Conservation (phyloP, 2,888 invertebrate genomes). For the Gonocerus acuteangulatus region DNA sequence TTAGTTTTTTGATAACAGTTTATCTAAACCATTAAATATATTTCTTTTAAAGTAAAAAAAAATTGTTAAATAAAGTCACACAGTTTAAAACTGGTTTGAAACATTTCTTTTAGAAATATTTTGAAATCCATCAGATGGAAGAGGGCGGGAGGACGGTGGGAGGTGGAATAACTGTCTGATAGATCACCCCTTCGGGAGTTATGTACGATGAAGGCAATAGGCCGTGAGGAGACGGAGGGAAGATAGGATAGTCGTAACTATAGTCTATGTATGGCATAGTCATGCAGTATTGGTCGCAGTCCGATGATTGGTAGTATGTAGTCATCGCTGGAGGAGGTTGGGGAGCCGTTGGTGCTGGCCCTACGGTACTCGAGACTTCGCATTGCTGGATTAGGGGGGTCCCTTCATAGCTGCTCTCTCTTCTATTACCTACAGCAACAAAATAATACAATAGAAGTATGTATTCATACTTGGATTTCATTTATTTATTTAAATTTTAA, state of each 20-base stretch:
- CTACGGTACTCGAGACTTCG: constrained; percentile 33
- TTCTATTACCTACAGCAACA: neutral
- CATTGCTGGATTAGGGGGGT: constrained; percentile 32
- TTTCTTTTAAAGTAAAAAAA: too few relatives aligned
- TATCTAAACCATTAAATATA: too few relatives aligned
- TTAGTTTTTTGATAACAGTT: too few relatives aligned
- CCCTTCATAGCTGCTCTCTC: constrained; percentile 21
- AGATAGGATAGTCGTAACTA: constrained; percentile 17
- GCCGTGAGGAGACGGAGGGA: constrained; percentile 6
- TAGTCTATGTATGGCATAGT: constrained; percentile 30
- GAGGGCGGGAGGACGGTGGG: neutral
- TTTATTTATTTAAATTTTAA: too few relatives aligned
- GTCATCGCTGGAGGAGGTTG: neutral
- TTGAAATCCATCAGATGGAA: neutral
- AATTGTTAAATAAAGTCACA: too few relatives aligned
- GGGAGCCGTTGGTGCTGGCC: neutral
- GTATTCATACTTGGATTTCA: neutral
- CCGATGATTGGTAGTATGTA: constrained; percentile 18
- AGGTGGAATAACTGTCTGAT: constrained; percentile 23
- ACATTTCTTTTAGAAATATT: too few relatives aligned
- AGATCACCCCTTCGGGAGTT: constrained; percentile 28
- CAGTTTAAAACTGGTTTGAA: too few relatives aligned
- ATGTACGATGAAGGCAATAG: constrained; percentile 20
- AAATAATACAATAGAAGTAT: neutral
- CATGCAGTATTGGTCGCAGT: constrained; percentile 25